Conservation (phyloP, 2,888 invertebrate species). For the Cryptosula pallasiana region DNA sequence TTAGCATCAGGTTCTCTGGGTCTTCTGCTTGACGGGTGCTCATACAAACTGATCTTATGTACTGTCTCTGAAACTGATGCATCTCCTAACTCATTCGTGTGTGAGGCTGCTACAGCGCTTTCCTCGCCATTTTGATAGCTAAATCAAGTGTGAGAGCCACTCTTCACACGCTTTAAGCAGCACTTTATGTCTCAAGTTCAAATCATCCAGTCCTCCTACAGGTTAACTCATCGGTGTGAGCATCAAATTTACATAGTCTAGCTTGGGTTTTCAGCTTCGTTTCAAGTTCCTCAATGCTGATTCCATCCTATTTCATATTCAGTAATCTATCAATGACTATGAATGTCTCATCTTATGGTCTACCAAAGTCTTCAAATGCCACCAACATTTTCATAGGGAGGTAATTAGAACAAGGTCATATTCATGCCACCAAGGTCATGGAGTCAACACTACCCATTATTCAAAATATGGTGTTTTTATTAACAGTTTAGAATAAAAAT, state of each 20-base stretch:
- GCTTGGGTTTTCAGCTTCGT: neutral
- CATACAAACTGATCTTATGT: neutral
- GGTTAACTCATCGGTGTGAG: neutral
- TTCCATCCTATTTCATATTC: neutral
- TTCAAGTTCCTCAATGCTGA: constrained; percentile 4
- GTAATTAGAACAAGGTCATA: too few species aligned
- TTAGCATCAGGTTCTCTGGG: neutral
- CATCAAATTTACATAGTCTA: constrained; percentile 9
- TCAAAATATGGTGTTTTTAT: too few species aligned
- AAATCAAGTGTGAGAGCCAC: neutral
- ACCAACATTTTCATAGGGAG: neutral
- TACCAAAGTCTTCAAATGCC: neutral
- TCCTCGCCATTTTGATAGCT: neutral
- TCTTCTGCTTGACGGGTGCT: too few species aligned
- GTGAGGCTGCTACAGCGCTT: neutral
- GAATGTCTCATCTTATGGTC: neutral
- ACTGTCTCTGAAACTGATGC: neutral
- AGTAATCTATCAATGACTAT: neutral
- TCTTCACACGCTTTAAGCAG: constrained; percentile 3
- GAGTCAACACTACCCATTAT: too few species aligned
- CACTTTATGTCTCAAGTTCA: neutral
- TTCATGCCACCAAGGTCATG: too few species aligned
- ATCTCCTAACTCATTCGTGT: constrained; percentile 5
- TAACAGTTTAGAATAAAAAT: too few species aligned
- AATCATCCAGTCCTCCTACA: neutral